Base-by-base conservation (phyloP, 2,888 invertebrate genomes). In the Ophioninae sp. region DNA sequence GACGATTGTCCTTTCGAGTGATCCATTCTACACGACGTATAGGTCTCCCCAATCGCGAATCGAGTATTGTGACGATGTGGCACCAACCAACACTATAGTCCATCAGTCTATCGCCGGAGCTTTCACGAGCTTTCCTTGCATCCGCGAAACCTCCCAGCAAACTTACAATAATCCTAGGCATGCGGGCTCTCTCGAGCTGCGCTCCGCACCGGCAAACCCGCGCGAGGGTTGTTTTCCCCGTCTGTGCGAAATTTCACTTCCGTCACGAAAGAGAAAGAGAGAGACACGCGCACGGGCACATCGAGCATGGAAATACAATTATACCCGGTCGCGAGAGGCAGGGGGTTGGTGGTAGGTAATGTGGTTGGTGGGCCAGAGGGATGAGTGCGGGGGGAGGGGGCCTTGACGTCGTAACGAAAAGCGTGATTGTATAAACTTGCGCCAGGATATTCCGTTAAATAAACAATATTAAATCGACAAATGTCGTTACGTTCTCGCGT, bases 261-360 rank as follows among this genome's bases (percentile, higher is more conserved):
- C 44, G 20, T n/a, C 37, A 63, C 22, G 23, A 30, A 30, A 37
- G 39, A 75, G 65, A 75, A 39, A 22, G 37, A 71, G 65, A 44
- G 8, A 69, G 65, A 82, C 51, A 51, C 51, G 51, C 51, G 51
- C 17, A 6, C 51, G 64, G 63, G 30, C 44, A 87, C 84, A 80
- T 86, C 91, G 87, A 91, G 90, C 90, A 89, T 91, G 92, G 91
- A 92, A 92, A 92, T 92, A 92, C 92, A 92, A 92, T 92, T 92
- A 92, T 89, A 72, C n/a, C 73, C 59, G 13, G 51, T 88, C 81
- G 73, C 39, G 7, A 39, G 56, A 22, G 22, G 67, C 10, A 72
- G 82, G 79, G 63, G 68, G n/a, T 20, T 65, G 74, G 61, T 8
- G 68, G 41, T 20, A 69, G 69, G 37, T 59, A 67, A 20, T 44